Evolutionary conservation across 2,797 vertebrate species (phyloP).

Genomic region (Martes flavigula): DNA sequence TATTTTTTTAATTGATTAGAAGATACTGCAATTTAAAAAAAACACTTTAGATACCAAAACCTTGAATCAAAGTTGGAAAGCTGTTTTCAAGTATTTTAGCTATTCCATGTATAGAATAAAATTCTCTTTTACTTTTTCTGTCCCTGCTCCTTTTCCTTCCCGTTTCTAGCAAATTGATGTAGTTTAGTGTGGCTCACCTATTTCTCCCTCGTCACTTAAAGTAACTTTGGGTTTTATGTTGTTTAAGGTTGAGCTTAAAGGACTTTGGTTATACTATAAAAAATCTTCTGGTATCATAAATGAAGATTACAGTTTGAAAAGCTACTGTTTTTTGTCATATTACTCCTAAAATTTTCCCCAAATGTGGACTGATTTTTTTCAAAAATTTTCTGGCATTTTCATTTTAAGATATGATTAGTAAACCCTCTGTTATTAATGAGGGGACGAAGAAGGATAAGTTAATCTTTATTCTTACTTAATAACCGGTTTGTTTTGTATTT

Average conservation of each 20-base stretch:
- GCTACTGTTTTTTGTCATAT: constrained; percentile 57
- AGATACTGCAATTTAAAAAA: constrained; percentile 86
- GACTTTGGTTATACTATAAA: constrained; percentile 78
- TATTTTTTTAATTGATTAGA: constrained; percentile 17
- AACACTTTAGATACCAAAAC: constrained; percentile 32
- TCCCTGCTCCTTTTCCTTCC: constrained; percentile 76
- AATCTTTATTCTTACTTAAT: constrained; percentile 55
- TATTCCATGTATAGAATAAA: constrained; percentile 86
- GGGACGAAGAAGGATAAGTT: constrained; percentile 57
- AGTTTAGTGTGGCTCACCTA: constrained; percentile 81
- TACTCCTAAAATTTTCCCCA: constrained; percentile 50
- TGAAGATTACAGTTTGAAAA: constrained; percentile 62
- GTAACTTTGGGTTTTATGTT: constrained; percentile 82
- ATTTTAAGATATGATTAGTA: constrained; percentile 48
- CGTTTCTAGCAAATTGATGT: constrained; percentile 78
- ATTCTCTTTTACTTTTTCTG: constrained; percentile 65
- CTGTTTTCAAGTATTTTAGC: constrained; percentile 74
- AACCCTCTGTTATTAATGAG: constrained; percentile 68
- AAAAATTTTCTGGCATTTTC: constrained; percentile 53
- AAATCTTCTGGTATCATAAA: constrained; percentile 64
- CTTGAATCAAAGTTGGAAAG: constrained; percentile 41
- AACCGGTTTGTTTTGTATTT: constrained; percentile 57
- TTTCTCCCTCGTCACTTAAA: constrained; percentile 75
- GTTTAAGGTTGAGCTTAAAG: constrained; percentile 87
- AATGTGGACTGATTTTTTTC: constrained; percentile 46